These are phyloP conservation scores for Heliangelus exortis DNA, from an alignment of 2,797 vertebrate genomes.

Conservation along the genomic window DNA sequence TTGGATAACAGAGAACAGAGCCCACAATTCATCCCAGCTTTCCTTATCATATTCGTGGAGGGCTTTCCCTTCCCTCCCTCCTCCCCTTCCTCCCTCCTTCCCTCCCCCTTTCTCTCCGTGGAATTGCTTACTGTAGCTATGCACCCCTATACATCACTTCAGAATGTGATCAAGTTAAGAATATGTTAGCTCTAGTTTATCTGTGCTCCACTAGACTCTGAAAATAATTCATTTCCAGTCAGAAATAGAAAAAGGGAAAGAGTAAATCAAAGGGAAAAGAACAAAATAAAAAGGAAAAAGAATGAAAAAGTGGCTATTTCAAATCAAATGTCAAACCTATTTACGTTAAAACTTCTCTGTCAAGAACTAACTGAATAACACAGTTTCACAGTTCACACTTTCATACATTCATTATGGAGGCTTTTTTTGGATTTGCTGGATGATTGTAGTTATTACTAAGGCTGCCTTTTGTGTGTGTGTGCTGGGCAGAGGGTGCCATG, in stretches of 20 bases:
- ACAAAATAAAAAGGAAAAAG: neutral
- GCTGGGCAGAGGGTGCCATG: neutral
- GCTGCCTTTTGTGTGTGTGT: conserved; percentile 7
- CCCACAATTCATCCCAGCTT: conserved; percentile 85
- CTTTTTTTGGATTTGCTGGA: conserved; percentile 16
- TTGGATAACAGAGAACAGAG: conserved; percentile 88
- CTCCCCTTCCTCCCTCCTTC: neutral
- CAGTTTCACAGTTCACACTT: conserved; percentile 35
- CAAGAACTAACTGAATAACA: conserved; percentile 28
- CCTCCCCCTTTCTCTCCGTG: conserved; percentile 2
- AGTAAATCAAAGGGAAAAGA: neutral
- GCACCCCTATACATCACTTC: conserved; percentile 55
- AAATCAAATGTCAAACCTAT: conserved; percentile 3
- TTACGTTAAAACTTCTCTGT: conserved; percentile 16
- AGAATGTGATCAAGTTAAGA: conserved; percentile 63
- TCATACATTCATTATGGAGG: neutral
- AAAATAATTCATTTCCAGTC: neutral
- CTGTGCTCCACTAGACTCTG: neutral
- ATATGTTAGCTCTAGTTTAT: conserved; percentile 48
- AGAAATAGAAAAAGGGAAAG: neutral
- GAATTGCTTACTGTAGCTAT: conserved; percentile 61
- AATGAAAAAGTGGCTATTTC: neutral
- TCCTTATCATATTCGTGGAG: conserved; percentile 68
- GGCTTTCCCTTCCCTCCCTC: conserved; percentile 18
- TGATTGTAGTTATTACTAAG: conserved; percentile 21